Evolutionary conservation across 1,140 invertebrate species (phyloP), one percentile per base, ranked within the genome.

Genomic region (Rhynchophorus ferrugineus): DNA sequence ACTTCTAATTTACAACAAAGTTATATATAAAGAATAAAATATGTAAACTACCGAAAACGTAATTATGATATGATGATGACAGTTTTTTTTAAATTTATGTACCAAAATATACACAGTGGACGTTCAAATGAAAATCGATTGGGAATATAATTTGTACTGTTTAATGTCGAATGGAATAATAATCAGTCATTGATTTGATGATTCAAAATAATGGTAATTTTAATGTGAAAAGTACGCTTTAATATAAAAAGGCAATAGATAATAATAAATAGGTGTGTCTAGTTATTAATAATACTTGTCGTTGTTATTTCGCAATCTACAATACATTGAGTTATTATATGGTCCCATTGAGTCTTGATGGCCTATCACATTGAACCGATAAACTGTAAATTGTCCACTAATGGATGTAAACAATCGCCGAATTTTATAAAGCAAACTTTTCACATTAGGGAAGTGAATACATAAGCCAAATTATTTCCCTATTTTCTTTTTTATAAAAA

Each of bases 1-100:
- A 45, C n/a, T 35, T 6, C 11, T 44, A 44, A 33, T 29, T 44
- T 47, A 47, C 44, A 47, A 47, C 18, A 47, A 37, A 7, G n/a
- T 20, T 16, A 35, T 8, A 34, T 36, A n/a, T 29, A 47, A 16
- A 9, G n/a, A 18, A 47, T 47, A 36, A 21, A 47, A 36, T 35
- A 35, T 41, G 38, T 9, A 41, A 41, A 41, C 38, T 41, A 20
- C 18, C 38, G 7, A 41, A 41, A 41, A 17, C 11, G 16, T 13
- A 21, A 13, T 36, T 37, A 35, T 35, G 29, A 47, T 47, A 35
- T 35, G 44, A 47, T 16, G 16, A 19, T 36, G 8, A 37, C n/a
- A 14, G 13, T 33, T 7, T n/a, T 6, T 33, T 24, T n/a, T n/a
- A n/a, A n/a, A n/a, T n/a, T n/a, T n/a, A n/a, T n/a, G n/a, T n/a